phyloP scores from a whole-genome alignment of 2,113 vertebrate genomes.

The Phocoena phocoena region DNA sequence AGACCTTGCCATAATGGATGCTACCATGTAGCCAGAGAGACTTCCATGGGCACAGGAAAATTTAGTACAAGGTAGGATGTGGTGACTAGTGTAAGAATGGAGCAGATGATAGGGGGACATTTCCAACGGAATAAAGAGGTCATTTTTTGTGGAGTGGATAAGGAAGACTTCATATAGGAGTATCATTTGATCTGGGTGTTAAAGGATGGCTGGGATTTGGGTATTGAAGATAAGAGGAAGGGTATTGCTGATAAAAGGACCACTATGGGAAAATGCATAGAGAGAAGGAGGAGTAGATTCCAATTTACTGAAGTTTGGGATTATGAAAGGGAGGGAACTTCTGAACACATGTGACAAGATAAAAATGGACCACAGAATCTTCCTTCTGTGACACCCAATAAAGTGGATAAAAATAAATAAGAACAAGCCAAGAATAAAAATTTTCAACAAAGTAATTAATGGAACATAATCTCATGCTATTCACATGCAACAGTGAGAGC shows the following conservation, averaged over 20 bases:
- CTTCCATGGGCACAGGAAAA: accelerated
- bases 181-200: not conserved
- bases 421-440: not conserved
- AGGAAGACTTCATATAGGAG: not conserved
- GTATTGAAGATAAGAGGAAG: not conserved
- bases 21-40: accelerated
- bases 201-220: not conserved
- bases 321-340: not conserved
- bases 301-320: not conserved
- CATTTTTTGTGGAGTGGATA: not conserved
- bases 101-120: too few species aligned
- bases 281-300: not conserved
- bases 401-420: not conserved
- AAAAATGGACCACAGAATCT: not conserved
- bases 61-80: too few species aligned
- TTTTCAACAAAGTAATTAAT: not conserved
- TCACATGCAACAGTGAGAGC: too few species aligned
- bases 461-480: too few species aligned
- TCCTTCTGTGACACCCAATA: not conserved
- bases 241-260: accelerated
- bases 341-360: not conserved
- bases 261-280: not conserved
- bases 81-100: not conserved
- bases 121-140: not conserved
- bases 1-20: not conserved